Percentiles rank a stretch among this genome's conserved stretches.
These are phyloP conservation scores for Caradrina clavipalpis DNA, from an alignment of 2,888 invertebrate species.

Conservation along the genomic window DNA sequence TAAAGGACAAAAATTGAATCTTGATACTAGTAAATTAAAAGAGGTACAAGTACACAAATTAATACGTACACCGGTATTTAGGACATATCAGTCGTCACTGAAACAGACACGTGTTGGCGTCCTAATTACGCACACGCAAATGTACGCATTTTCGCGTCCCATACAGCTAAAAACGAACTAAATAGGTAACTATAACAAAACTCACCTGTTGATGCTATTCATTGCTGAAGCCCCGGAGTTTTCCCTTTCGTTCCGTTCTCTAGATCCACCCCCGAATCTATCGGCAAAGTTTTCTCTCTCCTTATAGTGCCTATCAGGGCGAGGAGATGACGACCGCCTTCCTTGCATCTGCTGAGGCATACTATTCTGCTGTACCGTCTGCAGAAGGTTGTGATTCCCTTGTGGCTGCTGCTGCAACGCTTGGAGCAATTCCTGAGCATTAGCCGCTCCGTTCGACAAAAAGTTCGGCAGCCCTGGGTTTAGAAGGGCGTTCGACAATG, in stretches of 20 bases:
- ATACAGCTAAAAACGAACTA: conserved; percentile 14
- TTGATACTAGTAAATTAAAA: conserved; percentile 1
- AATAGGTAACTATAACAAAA: conserved; percentile 44
- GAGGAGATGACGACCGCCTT: conserved; percentile 87
- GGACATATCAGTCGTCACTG: conserved; percentile 6
- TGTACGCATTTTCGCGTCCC: conserved; percentile 7
- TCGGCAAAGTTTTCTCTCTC: conserved; percentile 86
- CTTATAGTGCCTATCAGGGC: conserved; percentile 87
- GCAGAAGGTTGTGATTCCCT: conserved; percentile 86
- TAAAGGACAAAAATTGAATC: conserved; percentile 4
- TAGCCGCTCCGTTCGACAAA: conserved; percentile 92
- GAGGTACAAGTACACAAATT: background rate
- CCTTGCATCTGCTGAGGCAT: conserved; percentile 88
- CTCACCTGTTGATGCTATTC: conserved; percentile 93
- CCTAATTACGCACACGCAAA: conserved; percentile 11
- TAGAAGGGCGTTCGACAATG: conserved; percentile 92
- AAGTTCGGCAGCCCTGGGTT: conserved; percentile 94
- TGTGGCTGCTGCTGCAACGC: conserved; percentile 92
- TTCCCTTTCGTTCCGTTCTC: conserved; percentile 88
- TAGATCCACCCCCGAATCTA: conserved; percentile 85
- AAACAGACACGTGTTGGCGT: conserved; percentile 6
- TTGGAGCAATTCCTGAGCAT: conserved; percentile 94
- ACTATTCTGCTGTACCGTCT: conserved; percentile 88
- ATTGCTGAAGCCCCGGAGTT: conserved; percentile 91
- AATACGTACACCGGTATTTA: background rate